These are phyloP conservation scores for Heloderma charlesbogerti DNA, from an alignment of 2,113 vertebrate genomes.

Conservation along the genomic window DNA sequence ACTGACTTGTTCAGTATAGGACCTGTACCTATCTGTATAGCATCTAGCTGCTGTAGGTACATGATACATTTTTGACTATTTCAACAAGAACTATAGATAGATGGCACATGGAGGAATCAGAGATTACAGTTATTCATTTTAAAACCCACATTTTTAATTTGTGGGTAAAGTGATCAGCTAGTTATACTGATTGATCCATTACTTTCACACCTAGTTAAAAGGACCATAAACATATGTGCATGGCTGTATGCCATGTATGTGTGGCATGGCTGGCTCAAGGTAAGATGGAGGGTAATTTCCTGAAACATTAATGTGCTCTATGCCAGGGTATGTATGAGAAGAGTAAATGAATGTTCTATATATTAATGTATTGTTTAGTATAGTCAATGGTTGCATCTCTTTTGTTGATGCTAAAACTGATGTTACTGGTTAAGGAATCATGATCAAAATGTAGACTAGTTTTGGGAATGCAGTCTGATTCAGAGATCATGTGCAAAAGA, in stretches of 20 bases:
- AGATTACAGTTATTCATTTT: background rate
- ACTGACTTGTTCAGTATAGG: background rate
- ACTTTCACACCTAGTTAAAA: background rate
- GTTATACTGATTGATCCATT: background rate
- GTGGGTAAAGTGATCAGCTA: background rate
- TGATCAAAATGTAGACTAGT: background rate
- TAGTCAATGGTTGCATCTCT: background rate
- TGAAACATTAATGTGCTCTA: background rate
- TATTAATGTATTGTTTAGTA: background rate
- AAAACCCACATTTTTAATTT: background rate
- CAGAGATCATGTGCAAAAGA: background rate
- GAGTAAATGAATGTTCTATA: background rate
- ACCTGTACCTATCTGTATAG: background rate
- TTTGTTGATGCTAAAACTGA: background rate
- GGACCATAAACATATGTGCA: background rate
- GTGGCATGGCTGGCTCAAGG: background rate
- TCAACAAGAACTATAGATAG: background rate
- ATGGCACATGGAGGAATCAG: background rate
- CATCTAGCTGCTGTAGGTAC: background rate
- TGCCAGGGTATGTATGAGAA: background rate
- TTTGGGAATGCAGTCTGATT: background rate
- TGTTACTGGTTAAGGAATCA: background rate
- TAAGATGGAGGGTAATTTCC: background rate
- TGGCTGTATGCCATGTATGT: background rate
- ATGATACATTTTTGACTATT: background rate